phyloP scores from a whole-genome alignment of 2,888 invertebrate genomes.

The Drosophila limbata region DNA sequence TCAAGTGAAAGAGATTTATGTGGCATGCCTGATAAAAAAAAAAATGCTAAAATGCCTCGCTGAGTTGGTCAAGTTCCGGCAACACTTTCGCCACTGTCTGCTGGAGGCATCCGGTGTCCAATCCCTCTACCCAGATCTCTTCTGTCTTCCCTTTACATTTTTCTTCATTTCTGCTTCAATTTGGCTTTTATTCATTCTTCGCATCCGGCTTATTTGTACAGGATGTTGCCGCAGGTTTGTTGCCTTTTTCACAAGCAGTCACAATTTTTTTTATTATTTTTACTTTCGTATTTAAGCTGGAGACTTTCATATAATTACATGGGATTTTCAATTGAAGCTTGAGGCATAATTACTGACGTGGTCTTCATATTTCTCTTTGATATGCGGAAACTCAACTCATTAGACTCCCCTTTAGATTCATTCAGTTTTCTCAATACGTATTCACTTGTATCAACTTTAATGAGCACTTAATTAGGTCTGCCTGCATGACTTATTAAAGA shows the following conservation, averaged over 20 bases:
- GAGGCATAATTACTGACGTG: constrained; percentile 12
- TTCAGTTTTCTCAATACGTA: constrained; percentile 21
- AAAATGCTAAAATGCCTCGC: constrained; percentile 22
- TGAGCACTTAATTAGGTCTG: constrained; percentile 49
- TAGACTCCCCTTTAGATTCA: constrained; percentile 16
- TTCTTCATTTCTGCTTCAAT: constrained; percentile 59
- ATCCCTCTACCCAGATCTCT: neutral
- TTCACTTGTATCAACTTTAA: constrained; percentile 38
- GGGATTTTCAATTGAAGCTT: constrained; percentile 7
- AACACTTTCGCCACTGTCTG: constrained; percentile 48
- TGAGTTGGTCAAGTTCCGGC: constrained; percentile 27
- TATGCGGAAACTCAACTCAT: neutral
- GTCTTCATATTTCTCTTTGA: constrained; percentile 7
- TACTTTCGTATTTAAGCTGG: constrained; percentile 30
- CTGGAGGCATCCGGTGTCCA: constrained; percentile 46
- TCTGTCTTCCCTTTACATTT: constrained; percentile 37
- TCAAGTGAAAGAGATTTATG: no score
- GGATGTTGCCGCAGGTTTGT: constrained; percentile 61
- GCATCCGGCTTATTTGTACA: constrained; percentile 68
- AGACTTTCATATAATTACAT: constrained; percentile 8
- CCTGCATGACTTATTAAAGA: constrained; percentile 16
- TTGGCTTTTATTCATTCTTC: constrained; percentile 64
- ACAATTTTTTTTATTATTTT: neutral
- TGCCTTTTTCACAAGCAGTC: constrained; percentile 27
- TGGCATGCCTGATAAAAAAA: no score